Evolutionary conservation across 2,888 invertebrate species (phyloP).

Genomic region (Paralinhomoeus sp.): DNA sequence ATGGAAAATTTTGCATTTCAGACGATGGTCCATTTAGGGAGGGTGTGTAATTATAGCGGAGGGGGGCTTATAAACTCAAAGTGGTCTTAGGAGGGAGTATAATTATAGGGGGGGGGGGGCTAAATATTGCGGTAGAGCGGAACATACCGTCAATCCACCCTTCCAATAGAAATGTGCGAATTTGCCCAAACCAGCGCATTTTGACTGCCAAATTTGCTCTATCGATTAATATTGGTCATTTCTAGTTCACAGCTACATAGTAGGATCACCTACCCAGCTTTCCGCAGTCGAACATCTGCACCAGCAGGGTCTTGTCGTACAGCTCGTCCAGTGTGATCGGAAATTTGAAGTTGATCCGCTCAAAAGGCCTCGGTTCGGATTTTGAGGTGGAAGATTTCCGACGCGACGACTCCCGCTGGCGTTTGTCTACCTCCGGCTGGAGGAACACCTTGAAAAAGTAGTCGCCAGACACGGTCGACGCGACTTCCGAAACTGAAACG

Average conservation of each 20-base stretch:
- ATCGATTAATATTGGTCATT: too few species aligned
- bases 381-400: not conserved
- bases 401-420: not conserved
- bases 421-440: not conserved
- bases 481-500: not conserved
- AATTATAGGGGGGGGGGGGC: too few species aligned
- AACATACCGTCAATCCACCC: not conserved
- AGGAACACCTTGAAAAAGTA: not conserved
- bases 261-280: slow-evolving; percentile 4
- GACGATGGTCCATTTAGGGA: too few species aligned
- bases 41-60: too few species aligned
- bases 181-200: too few species aligned
- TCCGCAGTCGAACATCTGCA: slow-evolving; percentile 1
- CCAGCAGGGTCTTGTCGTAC: slow-evolving; percentile 1
- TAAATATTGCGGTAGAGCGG: not conserved
- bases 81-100: too few species aligned
- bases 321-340: slow-evolving; percentile 5
- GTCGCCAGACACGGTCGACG: not conserved
- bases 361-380: not conserved
- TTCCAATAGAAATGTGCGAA: not conserved
- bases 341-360: slow-evolving; percentile 4
- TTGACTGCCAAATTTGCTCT: too few species aligned
- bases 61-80: too few species aligned
- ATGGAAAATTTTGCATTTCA: too few species aligned
- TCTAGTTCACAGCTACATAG: too few species aligned